These are phyloP conservation scores for Malurus leucopterus DNA, from an alignment of 2,797 vertebrate species.

Conservation along the genomic window DNA sequence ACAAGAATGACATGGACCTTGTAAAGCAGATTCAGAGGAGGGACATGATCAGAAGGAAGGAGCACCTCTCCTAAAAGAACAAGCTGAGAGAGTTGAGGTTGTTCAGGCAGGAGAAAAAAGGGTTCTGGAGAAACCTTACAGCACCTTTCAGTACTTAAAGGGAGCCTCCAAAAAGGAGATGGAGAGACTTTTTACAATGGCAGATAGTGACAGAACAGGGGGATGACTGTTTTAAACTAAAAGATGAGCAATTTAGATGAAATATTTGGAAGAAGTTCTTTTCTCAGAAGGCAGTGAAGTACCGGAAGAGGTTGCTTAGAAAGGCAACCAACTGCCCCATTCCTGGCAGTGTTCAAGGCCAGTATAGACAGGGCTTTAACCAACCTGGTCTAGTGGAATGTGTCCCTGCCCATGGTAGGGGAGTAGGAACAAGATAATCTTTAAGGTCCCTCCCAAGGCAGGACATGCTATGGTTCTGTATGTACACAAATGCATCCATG, in stretches of 20 bases:
- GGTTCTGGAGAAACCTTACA: background rate
- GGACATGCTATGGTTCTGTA: background rate
- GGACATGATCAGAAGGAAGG: background rate
- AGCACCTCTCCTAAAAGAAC: background rate
- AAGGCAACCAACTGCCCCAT: too few relatives aligned
- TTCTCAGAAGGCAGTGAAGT: background rate
- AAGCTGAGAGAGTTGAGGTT: background rate
- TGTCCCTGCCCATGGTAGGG: background rate
- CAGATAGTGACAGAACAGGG: background rate
- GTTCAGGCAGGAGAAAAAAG: background rate
- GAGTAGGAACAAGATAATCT: background rate
- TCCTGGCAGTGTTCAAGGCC: background rate
- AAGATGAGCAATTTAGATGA: background rate
- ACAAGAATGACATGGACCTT: background rate
- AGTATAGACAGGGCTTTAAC: background rate
- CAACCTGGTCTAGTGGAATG: background rate
- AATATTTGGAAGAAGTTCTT: background rate
- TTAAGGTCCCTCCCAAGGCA: background rate
- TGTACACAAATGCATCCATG: background rate
- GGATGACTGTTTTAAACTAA: background rate
- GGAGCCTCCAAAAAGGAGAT: background rate
- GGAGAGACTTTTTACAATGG: background rate
- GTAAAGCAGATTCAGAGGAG: background rate
- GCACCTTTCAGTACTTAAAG: background rate
- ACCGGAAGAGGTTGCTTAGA: background rate